Conservation (phyloP, 1,140 invertebrate genomes). For the Rhyzopertha dominica region DNA sequence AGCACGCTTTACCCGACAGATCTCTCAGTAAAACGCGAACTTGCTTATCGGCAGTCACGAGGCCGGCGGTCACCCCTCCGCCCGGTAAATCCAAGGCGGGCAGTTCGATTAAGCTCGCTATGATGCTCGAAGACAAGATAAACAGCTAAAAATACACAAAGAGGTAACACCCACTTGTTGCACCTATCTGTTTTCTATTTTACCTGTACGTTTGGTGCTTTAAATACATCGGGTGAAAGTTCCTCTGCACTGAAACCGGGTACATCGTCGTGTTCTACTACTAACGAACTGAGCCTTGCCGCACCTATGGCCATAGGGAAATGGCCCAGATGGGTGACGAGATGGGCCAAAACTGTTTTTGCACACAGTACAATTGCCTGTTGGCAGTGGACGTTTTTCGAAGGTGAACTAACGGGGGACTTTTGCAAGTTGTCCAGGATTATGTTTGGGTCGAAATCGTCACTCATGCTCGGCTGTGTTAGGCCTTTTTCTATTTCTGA, state of each 20-base stretch:
- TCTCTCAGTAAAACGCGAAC: slow-evolving; percentile 86
- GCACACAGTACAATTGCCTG: slow-evolving; percentile 60
- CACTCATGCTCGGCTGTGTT: slow-evolving; percentile 43
- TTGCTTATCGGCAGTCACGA: slow-evolving; percentile 60
- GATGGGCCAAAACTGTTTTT: slow-evolving; percentile 68
- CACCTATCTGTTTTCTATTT: slow-evolving; percentile 6
- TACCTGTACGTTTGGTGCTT: slow-evolving; percentile 77
- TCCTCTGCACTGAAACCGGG: slow-evolving; percentile 67
- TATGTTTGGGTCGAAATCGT: slow-evolving; percentile 69
- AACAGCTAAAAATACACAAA: slow-evolving; percentile 65
- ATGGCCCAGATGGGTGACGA: slow-evolving; percentile 82
- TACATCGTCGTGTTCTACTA: slow-evolving; percentile 92
- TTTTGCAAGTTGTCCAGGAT: slow-evolving; percentile 58
- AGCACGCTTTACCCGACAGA: slow-evolving; percentile 93
- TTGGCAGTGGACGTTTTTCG: slow-evolving; percentile 48
- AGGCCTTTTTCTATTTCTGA: slow-evolving; percentile 32
- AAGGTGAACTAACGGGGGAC: slow-evolving; percentile 39
- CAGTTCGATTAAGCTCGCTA: slow-evolving; percentile 88
- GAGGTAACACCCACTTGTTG: not conserved
- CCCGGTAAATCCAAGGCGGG: slow-evolving; percentile 79
- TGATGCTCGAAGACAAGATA: slow-evolving; percentile 75
- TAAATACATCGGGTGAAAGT: slow-evolving; percentile 72
- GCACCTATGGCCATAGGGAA: slow-evolving; percentile 88
- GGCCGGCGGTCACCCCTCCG: slow-evolving; percentile 73
- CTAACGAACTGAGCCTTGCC: slow-evolving; percentile 73